Base-by-base conservation (phyloP, 2,797 vertebrate genomes). In the Brachyalestes nurse region DNA sequence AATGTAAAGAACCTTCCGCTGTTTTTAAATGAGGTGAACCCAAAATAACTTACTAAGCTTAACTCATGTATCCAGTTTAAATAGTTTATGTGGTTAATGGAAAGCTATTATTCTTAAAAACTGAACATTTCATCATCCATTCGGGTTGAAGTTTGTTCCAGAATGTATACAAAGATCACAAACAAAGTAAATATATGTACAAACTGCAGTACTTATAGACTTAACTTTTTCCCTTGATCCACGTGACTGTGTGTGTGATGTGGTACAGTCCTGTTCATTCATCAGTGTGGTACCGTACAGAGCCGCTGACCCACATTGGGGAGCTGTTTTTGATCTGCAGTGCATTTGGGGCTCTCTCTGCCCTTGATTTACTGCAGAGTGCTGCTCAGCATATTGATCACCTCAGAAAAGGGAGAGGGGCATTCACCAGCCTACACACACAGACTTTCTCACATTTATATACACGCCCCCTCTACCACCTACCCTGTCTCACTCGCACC, bases 361-460 rank as follows among this genome's bases (percentile, higher is more conserved):
- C 55, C 51, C 57, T 23, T 6, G 0, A 45, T 34, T 25, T 82
- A 49, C 71, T 58, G 34, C 53, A 73, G 21, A 74, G 34, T 5
- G n/a, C n/a, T 60, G 55, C 19, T 61, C 65, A 55, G 80, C 77
- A 82, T 85, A 77, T 80, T 80, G 75, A 84, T 86, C 71, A 45
- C 71, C 58, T 69, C 25, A 65, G 58, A 0, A 21, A 53, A n/a
- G 64, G 55, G 69, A 8, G 16, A 45, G 14, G 0, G n/a, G 60
- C 55, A 51, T 73, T 83, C 42, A 40, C 38, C 72, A 5, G 6
- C 53, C 21, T 4, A 13, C 72, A 55, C 51, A 77, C 69, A 49
- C 17, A n/a, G 6, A 66, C 28, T 19, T 21, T 45, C 2, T 9
- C 53, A 53, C 77, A 61, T 79, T 42, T 19, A 61, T 76, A 25